Evolutionary conservation across 1,140 invertebrate species (phyloP), one percentile per base, ranked within the genome.

Genomic region (Drosophila persimilis): DNA sequence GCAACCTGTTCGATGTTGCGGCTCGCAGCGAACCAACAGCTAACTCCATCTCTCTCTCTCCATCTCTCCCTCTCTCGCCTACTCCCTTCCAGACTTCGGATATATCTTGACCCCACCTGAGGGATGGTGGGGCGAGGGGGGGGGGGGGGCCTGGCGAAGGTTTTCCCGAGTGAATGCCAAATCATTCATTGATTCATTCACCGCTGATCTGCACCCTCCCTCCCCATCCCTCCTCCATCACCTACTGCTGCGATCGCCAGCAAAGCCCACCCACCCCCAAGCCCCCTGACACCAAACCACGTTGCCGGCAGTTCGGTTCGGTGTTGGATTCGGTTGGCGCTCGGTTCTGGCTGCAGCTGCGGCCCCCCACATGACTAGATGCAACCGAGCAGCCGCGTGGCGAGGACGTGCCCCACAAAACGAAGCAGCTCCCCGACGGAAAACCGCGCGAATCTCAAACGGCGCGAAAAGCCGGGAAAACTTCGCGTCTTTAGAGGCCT

Each of bases 301-400:
- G 35, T 8, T 39, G 35, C 35, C 35, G 35, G 11, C 35, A 4
- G 35, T 39, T 39, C 35, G 11, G 35, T 35, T 76, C 47, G 66
- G 63, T 61, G 24, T 26, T 26, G 24, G 24, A 31, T 31, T 31
- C 31, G 8, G 31, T 31, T 73, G 61, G 54, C 45, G 15, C 24
- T 39, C 35, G 35, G 35, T 46, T 54, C 73, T 61, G 35, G 65
- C 66, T 35, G 41, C 44, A 41, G 58, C 43, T 35, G 47, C 46
- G 15, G 52, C 64, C 80, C 84, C 79, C 78, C 77, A 89, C 5
- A 39, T 39, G 35, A 39, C 11, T 39, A 91, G 90, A 91, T 83
- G 90, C 77, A 89, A 76, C 90, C 78, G 80, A 89, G 77, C 89
- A 77, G 74, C 70, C 88, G 84, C 73, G 73, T 77, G 73, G 79